A percentile compares a stretch with the other conserved stretches of the same genome.
Evolutionary conservation across 2,113 vertebrate species (phyloP).

Genomic region (Nanger granti): DNA sequence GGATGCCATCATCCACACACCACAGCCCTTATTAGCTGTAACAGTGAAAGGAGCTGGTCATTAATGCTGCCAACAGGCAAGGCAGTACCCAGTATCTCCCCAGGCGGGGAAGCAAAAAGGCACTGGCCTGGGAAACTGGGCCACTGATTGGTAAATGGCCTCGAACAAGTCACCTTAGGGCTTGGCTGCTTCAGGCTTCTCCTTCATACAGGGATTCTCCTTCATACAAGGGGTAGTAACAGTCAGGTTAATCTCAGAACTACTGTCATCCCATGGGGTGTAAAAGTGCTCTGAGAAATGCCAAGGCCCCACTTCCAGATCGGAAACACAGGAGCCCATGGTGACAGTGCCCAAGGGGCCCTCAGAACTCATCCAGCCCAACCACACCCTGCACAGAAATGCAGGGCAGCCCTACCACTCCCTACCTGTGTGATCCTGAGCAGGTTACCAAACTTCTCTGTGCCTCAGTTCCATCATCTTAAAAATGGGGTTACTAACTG

Average conservation of each 20-base stretch:
- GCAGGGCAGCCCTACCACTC: background rate
- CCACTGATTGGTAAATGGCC: background rate
- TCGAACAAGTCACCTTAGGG: background rate
- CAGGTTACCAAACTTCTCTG: background rate
- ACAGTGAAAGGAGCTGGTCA: constrained; percentile 9
- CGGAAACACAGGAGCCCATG: background rate
- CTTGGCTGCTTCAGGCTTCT: background rate
- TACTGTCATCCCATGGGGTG: background rate
- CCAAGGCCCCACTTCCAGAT: background rate
- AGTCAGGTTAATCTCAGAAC: background rate
- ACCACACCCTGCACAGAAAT: background rate
- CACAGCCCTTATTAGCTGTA: constrained; percentile 89
- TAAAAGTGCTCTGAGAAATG: background rate
- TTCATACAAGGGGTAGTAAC: background rate
- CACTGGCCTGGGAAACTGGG: background rate
- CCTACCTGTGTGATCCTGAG: background rate
- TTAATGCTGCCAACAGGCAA: fast-evolving
- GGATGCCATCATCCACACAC: constrained; percentile 91
- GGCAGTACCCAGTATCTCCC: background rate
- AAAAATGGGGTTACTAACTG: background rate
- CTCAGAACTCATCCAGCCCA: background rate
- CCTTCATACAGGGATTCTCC: background rate
- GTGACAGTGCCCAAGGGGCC: background rate
- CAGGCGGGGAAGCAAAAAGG: background rate
- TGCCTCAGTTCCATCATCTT: background rate